phyloP scores from a whole-genome alignment of 2,113 vertebrate genomes.

The Phainopepla nitens region DNA sequence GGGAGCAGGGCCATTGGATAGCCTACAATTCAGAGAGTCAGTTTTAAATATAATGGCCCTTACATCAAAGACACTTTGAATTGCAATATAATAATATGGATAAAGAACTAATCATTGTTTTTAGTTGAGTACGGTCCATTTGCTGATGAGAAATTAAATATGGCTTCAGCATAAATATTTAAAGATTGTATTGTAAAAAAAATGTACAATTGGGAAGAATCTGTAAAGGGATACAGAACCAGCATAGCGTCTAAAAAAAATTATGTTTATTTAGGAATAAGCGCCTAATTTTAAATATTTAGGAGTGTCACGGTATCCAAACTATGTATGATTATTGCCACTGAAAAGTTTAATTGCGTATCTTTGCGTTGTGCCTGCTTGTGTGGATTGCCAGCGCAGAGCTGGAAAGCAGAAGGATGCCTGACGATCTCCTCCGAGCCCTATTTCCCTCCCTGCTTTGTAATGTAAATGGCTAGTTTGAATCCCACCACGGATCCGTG shows the following conservation, averaged over 20 bases:
- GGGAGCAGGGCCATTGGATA: background rate
- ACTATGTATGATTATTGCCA: background rate
- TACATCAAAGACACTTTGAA: background rate
- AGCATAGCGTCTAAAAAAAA: background rate
- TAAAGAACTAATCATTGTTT: background rate
- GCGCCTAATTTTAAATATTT: background rate
- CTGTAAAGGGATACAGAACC: background rate
- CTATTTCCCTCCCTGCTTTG: constrained; percentile 51
- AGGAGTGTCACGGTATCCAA: background rate
- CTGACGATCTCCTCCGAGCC: constrained; percentile 29
- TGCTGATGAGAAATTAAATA: constrained; percentile 4
- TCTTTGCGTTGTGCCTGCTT: background rate
- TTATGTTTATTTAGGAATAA: background rate
- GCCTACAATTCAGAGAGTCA: background rate
- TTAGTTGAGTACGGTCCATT: background rate
- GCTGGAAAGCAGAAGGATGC: constrained; percentile 41
- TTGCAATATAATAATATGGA: background rate
- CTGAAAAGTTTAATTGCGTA: constrained; percentile 70
- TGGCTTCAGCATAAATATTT: constrained; percentile 3
- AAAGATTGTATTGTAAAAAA: background rate
- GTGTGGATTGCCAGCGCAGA: constrained; percentile 23
- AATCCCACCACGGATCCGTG: constrained; percentile 8
- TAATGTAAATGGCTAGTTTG: constrained; percentile 64
- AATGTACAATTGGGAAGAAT: background rate
- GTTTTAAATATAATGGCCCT: background rate